Conservation (phyloP, 2,888 invertebrate genomes). For the Cheilosia urbana region DNA sequence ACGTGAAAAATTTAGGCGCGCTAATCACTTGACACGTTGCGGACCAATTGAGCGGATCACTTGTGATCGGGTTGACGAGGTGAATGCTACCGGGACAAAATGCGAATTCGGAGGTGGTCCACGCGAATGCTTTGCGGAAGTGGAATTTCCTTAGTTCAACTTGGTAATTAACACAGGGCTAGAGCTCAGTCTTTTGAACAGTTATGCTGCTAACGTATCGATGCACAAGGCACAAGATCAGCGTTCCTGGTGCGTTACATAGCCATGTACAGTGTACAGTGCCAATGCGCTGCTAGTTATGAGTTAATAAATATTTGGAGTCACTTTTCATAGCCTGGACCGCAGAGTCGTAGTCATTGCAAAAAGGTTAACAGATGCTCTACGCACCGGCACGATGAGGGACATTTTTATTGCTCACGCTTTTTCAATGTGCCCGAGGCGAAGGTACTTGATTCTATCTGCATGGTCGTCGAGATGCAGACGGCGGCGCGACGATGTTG, state of each 20-base stretch:
- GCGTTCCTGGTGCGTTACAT: not conserved
- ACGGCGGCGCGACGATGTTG: not conserved
- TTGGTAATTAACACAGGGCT: constrained; percentile 18
- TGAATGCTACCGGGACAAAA: constrained; percentile 19
- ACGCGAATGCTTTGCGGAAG: constrained; percentile 19
- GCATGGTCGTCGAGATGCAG: not conserved
- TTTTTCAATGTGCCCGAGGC: constrained; percentile 14
- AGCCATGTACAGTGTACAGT: not conserved
- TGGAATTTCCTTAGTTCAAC: not conserved
- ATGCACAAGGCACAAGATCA: too few species aligned
- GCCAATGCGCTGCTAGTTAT: constrained; percentile 27
- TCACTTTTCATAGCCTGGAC: constrained; percentile 40
- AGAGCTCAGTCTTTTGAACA: too few species aligned
- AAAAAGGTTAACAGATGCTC: not conserved
- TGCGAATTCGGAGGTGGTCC: not conserved
- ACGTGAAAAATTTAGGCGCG: constrained; percentile 39
- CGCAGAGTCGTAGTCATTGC: not conserved
- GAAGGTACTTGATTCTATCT: not conserved
- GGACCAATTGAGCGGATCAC: constrained; percentile 19
- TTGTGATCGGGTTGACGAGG: constrained; percentile 26
- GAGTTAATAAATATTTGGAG: constrained; percentile 54
- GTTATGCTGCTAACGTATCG: too few species aligned
- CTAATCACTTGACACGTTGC: constrained; percentile 44
- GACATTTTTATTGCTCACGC: constrained; percentile 16
- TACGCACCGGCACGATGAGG: not conserved